These are phyloP conservation scores for Octonoba sinensis DNA, from an alignment of 2,888 invertebrate species.

Conservation along the genomic window DNA sequence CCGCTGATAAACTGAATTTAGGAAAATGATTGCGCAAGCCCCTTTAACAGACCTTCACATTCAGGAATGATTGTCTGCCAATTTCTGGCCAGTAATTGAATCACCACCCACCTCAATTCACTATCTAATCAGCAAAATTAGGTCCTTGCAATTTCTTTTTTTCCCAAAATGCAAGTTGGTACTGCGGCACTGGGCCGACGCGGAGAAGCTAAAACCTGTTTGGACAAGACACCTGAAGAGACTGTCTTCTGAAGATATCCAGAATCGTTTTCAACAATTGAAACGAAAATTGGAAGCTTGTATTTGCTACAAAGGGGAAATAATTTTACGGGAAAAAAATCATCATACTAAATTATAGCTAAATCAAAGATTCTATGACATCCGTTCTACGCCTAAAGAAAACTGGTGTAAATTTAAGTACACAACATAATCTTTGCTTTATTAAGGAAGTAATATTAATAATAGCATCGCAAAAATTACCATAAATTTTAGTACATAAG, in stretches of 20 bases:
- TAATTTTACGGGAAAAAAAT: no score
- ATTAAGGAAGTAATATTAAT: no score
- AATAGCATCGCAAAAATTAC: no score
- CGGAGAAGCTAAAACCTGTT: not conserved
- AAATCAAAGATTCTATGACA: no score
- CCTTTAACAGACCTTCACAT: no score
- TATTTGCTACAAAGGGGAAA: not conserved
- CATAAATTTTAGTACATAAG: no score
- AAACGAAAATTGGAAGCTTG: not conserved
- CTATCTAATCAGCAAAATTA: not conserved
- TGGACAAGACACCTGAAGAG: constrained; percentile 5
- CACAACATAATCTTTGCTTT: no score
- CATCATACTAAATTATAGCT: no score
- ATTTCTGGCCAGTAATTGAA: not conserved
- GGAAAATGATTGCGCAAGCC: no score
- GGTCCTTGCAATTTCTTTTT: constrained; percentile 1
- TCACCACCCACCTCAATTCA: not conserved
- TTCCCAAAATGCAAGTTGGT: not conserved
- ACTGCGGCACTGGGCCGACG: not conserved
- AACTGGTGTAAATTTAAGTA: no score
- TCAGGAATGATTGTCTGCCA: constrained; percentile 4
- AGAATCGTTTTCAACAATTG: not conserved
- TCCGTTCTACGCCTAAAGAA: no score
- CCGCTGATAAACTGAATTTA: no score
- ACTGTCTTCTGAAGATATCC: not conserved